Percentiles rank a stretch among this genome's conserved stretches.
Conservation (phyloP, 1,140 invertebrate genomes). For the Caenorhabditis tropicalis region DNA sequence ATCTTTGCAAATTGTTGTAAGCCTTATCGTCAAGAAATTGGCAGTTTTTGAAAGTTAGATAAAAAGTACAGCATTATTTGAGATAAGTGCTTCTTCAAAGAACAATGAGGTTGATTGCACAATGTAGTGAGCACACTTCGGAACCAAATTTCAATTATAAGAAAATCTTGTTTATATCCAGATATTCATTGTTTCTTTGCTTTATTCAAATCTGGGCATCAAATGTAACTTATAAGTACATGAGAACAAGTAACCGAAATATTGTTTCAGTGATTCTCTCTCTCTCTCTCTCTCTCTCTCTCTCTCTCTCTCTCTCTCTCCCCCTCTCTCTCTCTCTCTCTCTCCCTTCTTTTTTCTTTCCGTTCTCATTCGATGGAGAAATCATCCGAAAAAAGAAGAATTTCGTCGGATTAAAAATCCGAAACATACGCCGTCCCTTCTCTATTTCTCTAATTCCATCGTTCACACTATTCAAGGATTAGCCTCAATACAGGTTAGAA, state of each 20-base stretch:
- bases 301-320: no score
- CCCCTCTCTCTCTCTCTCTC: background rate
- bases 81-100: no score
- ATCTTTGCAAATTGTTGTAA: background rate
- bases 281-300: no score
- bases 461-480: background rate
- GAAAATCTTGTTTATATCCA: no score
- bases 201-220: no score
- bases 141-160: no score
- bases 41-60: background rate
- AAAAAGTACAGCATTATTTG: background rate
- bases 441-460: background rate
- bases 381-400: constrained; percentile 34
- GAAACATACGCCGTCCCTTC: background rate
- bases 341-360: background rate
- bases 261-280: background rate
- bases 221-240: background rate
- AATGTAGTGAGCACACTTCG: no score
- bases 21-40: background rate
- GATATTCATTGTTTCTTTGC: no score
- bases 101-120: no score
- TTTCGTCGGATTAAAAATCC: constrained; percentile 36
- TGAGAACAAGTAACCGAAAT: background rate
- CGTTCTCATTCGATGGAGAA: background rate
- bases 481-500: constrained; percentile 40